phyloP scores from a whole-genome alignment of 2,888 invertebrate genomes.

The Epirrhoe tristata region DNA sequence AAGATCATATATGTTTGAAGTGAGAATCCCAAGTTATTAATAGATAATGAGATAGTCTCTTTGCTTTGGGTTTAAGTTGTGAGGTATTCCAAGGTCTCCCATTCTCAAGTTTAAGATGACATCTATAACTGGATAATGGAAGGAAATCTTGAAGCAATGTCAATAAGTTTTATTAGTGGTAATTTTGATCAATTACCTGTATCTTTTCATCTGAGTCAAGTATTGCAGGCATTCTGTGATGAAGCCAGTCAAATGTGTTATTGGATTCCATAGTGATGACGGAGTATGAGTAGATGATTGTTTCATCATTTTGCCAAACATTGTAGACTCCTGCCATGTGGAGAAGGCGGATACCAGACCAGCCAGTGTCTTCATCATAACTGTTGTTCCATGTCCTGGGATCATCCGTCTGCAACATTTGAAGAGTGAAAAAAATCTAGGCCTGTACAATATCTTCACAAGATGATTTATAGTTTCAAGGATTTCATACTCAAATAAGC shows the following conservation, averaged over 20 bases:
- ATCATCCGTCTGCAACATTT: constrained; percentile 77
- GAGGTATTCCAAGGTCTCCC: too few species aligned
- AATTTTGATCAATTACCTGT: constrained; percentile 66
- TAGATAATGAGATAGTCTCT: too few species aligned
- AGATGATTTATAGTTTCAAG: not conserved
- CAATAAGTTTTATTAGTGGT: too few species aligned
- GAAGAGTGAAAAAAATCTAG: not conserved
- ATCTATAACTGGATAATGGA: too few species aligned
- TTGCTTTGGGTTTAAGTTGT: too few species aligned
- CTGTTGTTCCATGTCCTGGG: constrained; percentile 80
- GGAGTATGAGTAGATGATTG: constrained; percentile 89
- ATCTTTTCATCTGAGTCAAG: constrained; percentile 88
- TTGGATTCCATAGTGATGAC: constrained; percentile 92
- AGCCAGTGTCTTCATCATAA: constrained; percentile 82
- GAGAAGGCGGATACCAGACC: constrained; percentile 87
- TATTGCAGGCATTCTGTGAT: constrained; percentile 93
- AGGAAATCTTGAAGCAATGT: too few species aligned
- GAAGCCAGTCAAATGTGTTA: constrained; percentile 88
- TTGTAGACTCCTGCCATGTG: constrained; percentile 92
- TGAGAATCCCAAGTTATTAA: too few species aligned
- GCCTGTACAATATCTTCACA: not conserved
- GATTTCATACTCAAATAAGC: too few species aligned
- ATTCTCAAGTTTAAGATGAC: too few species aligned
- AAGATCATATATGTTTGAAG: too few species aligned
- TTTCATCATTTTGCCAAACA: constrained; percentile 86